A percentile compares a stretch with the other conserved stretches of the same genome.
phyloP scores from a whole-genome alignment of 2,888 invertebrate genomes.

The Caenorhabditis japonica region DNA sequence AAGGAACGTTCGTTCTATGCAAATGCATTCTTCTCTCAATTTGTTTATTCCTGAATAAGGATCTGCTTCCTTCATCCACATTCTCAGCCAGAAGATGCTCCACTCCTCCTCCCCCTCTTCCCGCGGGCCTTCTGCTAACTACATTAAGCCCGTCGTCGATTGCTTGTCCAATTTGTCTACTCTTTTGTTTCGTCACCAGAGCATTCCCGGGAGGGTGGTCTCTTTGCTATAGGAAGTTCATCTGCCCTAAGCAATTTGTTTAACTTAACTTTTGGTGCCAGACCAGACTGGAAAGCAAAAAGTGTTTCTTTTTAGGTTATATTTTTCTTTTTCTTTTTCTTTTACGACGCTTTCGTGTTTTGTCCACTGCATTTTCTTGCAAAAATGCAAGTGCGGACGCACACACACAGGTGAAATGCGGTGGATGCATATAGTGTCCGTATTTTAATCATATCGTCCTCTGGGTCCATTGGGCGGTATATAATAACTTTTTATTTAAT shows the following conservation, averaged over 20 bases:
- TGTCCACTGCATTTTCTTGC: background rate
- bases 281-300: background rate
- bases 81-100: conserved; percentile 55
- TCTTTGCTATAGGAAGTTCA: conserved; percentile 38
- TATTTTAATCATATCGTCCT: too few relatives aligned
- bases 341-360: background rate
- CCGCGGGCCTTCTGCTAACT: conserved; percentile 47
- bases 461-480: too few relatives aligned
- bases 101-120: conserved; percentile 22
- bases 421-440: too few relatives aligned
- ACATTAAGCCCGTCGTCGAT: conserved; percentile 53
- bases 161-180: conserved; percentile 55
- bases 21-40: conserved; percentile 25
- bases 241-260: conserved; percentile 30
- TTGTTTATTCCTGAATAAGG: conserved; percentile 50
- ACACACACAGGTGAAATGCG: conserved; percentile 15
- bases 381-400: conserved; percentile 2
- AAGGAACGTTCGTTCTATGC: conserved; percentile 5
- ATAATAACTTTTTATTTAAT: too few relatives aligned
- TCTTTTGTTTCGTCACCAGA: conserved; percentile 54
- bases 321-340: too few relatives aligned
- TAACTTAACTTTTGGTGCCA: conserved; percentile 40
- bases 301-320: too few relatives aligned
- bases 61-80: too few relatives aligned
- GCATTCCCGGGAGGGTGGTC: conserved; percentile 31